These are phyloP conservation scores for Tricholauxania praeusta DNA, from an alignment of 2,888 invertebrate genomes.

Conservation along the genomic window DNA sequence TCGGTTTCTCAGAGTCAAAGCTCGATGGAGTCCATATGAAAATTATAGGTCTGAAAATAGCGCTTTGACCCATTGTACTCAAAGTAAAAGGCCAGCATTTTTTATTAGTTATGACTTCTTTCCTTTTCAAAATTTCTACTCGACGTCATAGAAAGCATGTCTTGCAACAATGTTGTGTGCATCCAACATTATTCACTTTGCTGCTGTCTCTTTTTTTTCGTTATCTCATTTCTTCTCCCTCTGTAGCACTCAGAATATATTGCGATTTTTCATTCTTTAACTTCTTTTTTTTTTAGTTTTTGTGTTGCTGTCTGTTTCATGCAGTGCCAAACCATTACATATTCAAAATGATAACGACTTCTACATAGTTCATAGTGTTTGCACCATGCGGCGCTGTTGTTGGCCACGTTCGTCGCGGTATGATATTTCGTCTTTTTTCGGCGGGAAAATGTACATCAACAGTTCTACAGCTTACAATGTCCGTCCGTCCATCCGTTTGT, in stretches of 20 bases:
- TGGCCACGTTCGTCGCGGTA: background rate
- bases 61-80: no score
- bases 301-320: background rate
- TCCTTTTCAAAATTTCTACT: background rate
- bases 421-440: background rate
- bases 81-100: no score
- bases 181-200: slow-evolving; percentile 9
- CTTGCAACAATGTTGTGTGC: slow-evolving; percentile 22
- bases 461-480: no score
- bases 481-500: background rate
- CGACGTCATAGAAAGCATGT: slow-evolving; percentile 7
- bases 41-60: no score
- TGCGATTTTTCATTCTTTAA: no score
- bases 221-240: no score
- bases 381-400: slow-evolving; percentile 24
- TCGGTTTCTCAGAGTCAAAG: no score
- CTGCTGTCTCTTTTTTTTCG: background rate
- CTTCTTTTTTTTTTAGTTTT: no score
- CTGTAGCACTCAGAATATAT: no score
- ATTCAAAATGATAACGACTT: slow-evolving; percentile 37
- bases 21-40: no score
- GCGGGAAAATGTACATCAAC: slow-evolving; percentile 11
- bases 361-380: slow-evolving; percentile 25
- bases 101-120: background rate
- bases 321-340: slow-evolving; percentile 15